Evolutionary conservation across 1,140 invertebrate genomes (phyloP), one percentile per base, ranked within the genome.

Genomic region (Drosophila subpulchrella): DNA sequence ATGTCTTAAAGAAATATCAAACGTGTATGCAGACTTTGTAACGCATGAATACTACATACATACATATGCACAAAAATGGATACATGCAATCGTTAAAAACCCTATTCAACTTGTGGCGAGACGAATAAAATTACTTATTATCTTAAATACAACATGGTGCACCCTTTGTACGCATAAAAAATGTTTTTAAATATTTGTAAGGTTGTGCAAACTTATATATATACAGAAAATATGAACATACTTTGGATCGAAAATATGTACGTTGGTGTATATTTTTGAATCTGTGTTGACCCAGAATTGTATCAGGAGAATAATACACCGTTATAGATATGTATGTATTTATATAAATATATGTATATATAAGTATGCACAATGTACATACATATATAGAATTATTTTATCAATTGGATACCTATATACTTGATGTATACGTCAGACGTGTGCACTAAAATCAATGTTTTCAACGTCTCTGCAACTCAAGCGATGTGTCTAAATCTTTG

Each of bases 241-340:
- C 10, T n/a, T n/a, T 44, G 48, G 6, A 73, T 44, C 27, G 24
- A 57, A 42, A 38, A 71, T 30, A 48, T 39, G 12, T 47, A 20
- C n/a, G 20, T 38, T 44, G 12, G 41, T 20, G 56, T 46, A 59
- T 67, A 34, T 56, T 60, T 72, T 41, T 41, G 15, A 71, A 71
- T 60, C 15, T 47, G 32, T 66, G 36, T 46, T 63, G 50, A 67
- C 46, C 24, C 41, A 30, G 41, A 74, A n/a, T 62, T 32, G 13
- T 57, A 62, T 30, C 50, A 36, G 50, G 32, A 51, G 32, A 51
- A 17, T 50, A 36, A 36, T 51, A 51, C 32, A 36, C 15, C 17
- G 10, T 41, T 58, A 30, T 30, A 32, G 17, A 47, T 48, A 55
- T 15, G 36, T 46, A 62, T 10, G 58, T 10, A 47, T 50, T 39